These are phyloP conservation scores for Arion vulgaris DNA, from an alignment of 1,140 invertebrate genomes.

Conservation along the genomic window DNA sequence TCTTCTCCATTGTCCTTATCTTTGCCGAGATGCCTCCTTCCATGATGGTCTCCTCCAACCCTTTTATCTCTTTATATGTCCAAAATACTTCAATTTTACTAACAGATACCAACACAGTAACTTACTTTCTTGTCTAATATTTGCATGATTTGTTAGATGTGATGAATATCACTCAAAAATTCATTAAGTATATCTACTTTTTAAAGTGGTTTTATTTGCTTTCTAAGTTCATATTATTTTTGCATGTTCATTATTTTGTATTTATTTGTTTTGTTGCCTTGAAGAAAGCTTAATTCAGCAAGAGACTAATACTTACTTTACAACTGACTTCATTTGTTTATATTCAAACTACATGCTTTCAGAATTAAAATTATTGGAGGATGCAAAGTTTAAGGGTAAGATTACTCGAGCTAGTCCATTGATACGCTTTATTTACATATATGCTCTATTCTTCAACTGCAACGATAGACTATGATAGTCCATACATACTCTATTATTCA, in stretches of 20 bases:
- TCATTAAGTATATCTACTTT: not conserved
- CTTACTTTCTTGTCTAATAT: too few species aligned
- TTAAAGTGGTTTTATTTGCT: not conserved
- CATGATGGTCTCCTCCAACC: too few species aligned
- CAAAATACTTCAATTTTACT: too few species aligned
- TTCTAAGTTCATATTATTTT: not conserved
- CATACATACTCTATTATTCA: too few species aligned
- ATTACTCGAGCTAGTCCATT: not conserved
- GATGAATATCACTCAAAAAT: not conserved
- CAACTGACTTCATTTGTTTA: not conserved
- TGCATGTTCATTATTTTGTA: not conserved
- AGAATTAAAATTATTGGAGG: conserved; percentile 33
- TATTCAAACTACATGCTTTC: conserved; percentile 9
- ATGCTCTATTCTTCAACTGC: not conserved
- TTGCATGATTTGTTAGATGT: too few species aligned
- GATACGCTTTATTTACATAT: not conserved
- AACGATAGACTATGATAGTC: too few species aligned
- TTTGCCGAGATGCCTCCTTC: too few species aligned
- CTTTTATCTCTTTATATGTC: too few species aligned
- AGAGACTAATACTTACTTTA: too few species aligned
- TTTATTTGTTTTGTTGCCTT: not conserved
- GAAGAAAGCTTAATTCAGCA: not conserved
- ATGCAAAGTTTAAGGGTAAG: conserved; percentile 15
- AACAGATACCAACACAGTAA: too few species aligned
- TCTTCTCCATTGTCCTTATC: too few species aligned